Base-by-base conservation (phyloP, 1,140 invertebrate species). In the Globodera rostochiensis region DNA sequence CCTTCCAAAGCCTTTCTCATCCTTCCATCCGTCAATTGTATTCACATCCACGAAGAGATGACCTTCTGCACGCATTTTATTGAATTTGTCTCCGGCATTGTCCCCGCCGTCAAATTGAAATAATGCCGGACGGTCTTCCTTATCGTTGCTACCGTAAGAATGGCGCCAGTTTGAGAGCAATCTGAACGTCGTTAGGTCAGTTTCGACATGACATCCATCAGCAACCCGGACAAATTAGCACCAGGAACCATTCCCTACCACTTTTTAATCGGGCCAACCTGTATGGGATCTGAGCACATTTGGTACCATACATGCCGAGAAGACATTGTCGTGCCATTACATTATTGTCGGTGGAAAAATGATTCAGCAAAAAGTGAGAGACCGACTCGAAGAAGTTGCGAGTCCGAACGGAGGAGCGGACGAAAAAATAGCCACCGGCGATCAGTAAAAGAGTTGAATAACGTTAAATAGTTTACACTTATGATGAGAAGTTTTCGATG, bases 291-390 rank as follows among this genome's bases (percentile, higher is more conserved):
- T 53, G 71, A 13, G 57, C 85, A 79, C 84, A 85, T 50, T 73
- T 46, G 73, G 49, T 53, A 5, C 82, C 84, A 73, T 53, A 74
- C 45, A 57, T 19, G 8, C 70, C 49, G 19, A 69, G 79, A 75
- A 74, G 19, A 76, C 84, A 85, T 74, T 81, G 77, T 13, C 85
- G 53, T 21, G 84, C 77, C 84, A 85, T 85, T 21, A 85, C 45
- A 69, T 85, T 85, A 60, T 85, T 85, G 53, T 85, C 84, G 50
- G 84, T 85, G n/a, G 79, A 76, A 66, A 87, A 85, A 57, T 85
- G 73, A 36, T 87, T 57, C 21, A 85, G 71, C 46, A 85, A 60
- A 47, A 74, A 83, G 8, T 80, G 77, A 13, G 75, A 75, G 13
- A 80, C 77, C 13, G 80, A 66, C 15, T 78, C 64, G 60, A 85